These are phyloP conservation scores for Slavum lentiscoides DNA, from an alignment of 2,888 invertebrate species.

Conservation along the genomic window DNA sequence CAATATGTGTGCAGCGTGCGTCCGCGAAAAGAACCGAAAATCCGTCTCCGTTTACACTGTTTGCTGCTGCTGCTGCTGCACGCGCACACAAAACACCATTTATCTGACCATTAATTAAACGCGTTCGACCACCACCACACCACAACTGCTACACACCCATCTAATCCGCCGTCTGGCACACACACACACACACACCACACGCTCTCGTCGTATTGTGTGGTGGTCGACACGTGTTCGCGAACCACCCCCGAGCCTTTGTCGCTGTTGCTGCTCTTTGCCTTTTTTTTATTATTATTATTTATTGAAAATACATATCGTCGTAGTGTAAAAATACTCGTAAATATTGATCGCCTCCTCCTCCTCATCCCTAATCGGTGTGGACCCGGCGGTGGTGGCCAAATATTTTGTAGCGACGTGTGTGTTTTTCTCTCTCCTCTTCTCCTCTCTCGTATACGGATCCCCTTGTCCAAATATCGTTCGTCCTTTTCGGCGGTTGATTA, in stretches of 20 bases:
- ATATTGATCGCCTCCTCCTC: constrained; percentile 7
- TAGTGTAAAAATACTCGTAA: constrained; percentile 32
- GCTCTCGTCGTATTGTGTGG: not conserved
- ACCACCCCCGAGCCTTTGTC: not conserved
- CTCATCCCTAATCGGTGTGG: no score
- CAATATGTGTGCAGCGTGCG: constrained; percentile 7
- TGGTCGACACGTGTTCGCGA: constrained; percentile 30
- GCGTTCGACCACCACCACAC: not conserved
- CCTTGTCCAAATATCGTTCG: constrained; percentile 46
- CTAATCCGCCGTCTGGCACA: constrained; percentile 1
- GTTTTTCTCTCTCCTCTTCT: not conserved
- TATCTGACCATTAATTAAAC: constrained; percentile 25
- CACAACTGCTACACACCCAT: no score
- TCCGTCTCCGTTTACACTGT: no score
- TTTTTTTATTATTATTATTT: not conserved
- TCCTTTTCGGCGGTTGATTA: constrained; percentile 16
- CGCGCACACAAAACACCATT: no score
- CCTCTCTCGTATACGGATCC: not conserved
- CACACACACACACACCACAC: not conserved
- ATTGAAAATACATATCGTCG: constrained; percentile 4
- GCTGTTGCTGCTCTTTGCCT: not conserved
- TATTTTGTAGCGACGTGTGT: constrained; percentile 20
- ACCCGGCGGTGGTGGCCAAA: no score
- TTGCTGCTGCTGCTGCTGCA: no score
- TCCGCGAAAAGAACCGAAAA: no score